Base-by-base conservation (phyloP, 2,888 invertebrate species). In the Argynnis bischoffii region DNA sequence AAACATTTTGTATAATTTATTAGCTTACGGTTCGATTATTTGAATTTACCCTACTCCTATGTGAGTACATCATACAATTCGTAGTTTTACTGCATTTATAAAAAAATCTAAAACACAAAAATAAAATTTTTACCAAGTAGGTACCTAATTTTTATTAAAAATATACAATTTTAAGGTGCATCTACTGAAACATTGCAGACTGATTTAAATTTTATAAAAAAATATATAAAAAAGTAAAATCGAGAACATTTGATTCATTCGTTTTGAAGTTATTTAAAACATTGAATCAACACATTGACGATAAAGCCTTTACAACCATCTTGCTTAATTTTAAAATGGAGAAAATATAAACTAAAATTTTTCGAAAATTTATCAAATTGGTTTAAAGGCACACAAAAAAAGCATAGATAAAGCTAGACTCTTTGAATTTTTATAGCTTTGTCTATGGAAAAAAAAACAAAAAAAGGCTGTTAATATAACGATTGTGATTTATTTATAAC, bases 391-490 rank as follows among this genome's bases (percentile, higher is more conserved):
- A 56, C 16, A 35, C 13, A 11, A 41, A 56, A 55, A 41, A 31
- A 60, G 0, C 35, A 61, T 15, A 61, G 61, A 21, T 18, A 51
- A 18, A 41, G 16, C 41, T 35, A 18, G 18, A 59, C 6, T 48
- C 18, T 48, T 26, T 11, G 26, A 51, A 14, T 26, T 46, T 46
- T 18, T 13, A 51, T 16, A 61, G 35, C 8, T 51, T n/a, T 51
- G 50, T 51, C 16, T 50, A 14, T 13, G 13, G 76, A 79, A 82
- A 83, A 85, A 87, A 84, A 82, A 77, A 79, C 78, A 85, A 86
- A 87, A 89, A 87, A 90, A 89, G 90, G 89, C 89, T 90, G 89
- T 88, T 84, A 82, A 77, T 80, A 77, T 83, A 83, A 82, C 69
- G 78, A 79, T 79, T 89, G 89, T 90, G 88, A 90, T 89, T 77